These are phyloP conservation scores for Osedax frankpressi DNA, from an alignment of 2,888 invertebrate genomes.

Conservation along the genomic window DNA sequence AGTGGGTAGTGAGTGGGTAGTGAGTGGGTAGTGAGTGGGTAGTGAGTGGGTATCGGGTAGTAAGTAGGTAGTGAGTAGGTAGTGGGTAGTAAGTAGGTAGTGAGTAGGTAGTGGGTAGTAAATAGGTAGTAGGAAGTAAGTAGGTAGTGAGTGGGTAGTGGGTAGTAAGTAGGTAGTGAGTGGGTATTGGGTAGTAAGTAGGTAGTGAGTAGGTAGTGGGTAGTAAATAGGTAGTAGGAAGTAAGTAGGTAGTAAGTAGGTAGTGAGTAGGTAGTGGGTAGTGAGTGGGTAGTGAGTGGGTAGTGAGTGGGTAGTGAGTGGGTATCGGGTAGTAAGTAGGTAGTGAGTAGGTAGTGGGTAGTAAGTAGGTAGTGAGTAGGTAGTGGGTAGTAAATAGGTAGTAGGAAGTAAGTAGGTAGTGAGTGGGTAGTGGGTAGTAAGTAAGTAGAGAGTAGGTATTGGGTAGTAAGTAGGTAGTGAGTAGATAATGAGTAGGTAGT, in stretches of 20 bases:
- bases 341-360: background rate
- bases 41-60: background rate
- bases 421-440: background rate
- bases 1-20: background rate
- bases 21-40: background rate
- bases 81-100: background rate
- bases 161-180: no score
- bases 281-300: no score
- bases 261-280: no score
- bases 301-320: background rate
- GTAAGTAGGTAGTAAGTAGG: background rate
- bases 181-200: background rate
- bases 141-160: background rate
- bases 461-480: background rate
- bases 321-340: background rate
- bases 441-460: background rate
- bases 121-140: background rate
- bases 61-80: background rate
- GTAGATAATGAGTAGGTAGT: background rate
- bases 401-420: background rate
- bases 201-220: background rate
- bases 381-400: background rate
- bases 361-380: background rate
- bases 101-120: background rate
- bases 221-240: background rate